Evolutionary conservation across 2,888 invertebrate genomes (phyloP), one percentile per base, ranked within the genome.

Genomic region (Habroteleia sp.): DNA sequence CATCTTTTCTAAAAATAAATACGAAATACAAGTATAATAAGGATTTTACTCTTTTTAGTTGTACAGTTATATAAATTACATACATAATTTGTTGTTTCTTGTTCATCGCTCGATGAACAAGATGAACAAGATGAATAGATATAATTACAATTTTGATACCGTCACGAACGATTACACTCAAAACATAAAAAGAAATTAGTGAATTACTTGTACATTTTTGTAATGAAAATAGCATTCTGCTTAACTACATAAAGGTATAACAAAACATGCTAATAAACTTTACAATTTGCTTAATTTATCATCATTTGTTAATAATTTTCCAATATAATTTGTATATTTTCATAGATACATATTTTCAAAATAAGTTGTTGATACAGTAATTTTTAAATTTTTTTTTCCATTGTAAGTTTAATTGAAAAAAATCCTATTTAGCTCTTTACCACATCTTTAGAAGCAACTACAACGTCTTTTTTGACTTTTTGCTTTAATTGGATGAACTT

Each of bases 401-500:
- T 29, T 8, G 35, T 41, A 41, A 35, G 31, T 42, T 35, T 66
- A 46, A 54, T 37, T 44, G 29, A 56, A 41, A 41, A 68, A 68
- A 58, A 58, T 68, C 54, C 46, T 37, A 14, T 54, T 65, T 8
- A 27, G 17, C 37, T 42, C 10, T 27, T 1, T 39, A 33, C 48
- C 41, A 68, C 58, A 23, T 39, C 56, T 68, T 39, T 6, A 41
- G 48, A 10, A 58, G 42, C 6, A 10, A 37, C 42, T 52, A 13
- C 16, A 33, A 14, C 44, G 39, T 44, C 39, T 52, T 54, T 52
- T 62, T 42, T 20, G 27, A 46, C 14, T 54, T 62, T 71, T 71
- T 63, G 16, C 54, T 71, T 71, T 63, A 71, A 71, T 71, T 62
- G 71, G 71, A 63, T 7, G 52, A 10, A 63, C 48, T 42, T 31